Evolutionary conservation across 2,888 invertebrate genomes (phyloP).

Genomic region (Alloplasta piceator): DNA sequence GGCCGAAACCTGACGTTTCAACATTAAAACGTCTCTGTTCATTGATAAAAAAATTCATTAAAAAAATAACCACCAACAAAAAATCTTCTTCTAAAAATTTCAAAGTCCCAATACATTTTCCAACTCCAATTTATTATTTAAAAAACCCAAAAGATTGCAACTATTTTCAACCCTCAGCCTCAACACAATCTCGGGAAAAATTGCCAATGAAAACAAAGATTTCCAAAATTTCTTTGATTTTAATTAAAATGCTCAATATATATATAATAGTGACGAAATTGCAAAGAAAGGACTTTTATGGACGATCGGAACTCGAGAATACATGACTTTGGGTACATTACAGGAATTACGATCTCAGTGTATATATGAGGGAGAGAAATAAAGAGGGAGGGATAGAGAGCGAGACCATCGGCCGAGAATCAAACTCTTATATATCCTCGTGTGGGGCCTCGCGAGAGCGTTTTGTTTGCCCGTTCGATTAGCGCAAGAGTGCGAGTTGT

Average conservation of each 20-base stretch:
- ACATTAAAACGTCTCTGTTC: too few species aligned
- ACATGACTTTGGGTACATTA: conserved; percentile 5
- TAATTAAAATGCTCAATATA: not conserved
- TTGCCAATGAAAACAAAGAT: too few species aligned
- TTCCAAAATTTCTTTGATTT: too few species aligned
- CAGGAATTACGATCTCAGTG: not conserved
- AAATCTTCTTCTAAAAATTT: too few species aligned
- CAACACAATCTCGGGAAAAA: too few species aligned
- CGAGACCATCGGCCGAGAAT: conserved; percentile 46
- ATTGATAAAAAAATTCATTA: too few species aligned
- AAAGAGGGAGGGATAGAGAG: conserved; percentile 13
- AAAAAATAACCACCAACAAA: too few species aligned
- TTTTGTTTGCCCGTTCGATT: conserved; percentile 79
- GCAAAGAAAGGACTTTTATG: not conserved
- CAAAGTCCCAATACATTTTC: too few species aligned
- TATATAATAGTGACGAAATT: not conserved
- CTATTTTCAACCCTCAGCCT: too few species aligned
- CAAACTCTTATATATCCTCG: conserved; percentile 18
- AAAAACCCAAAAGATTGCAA: too few species aligned
- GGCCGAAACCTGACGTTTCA: too few species aligned
- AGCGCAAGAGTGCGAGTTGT: conserved; percentile 82
- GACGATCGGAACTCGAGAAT: not conserved
- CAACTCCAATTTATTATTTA: too few species aligned
- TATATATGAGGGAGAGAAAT: not conserved
- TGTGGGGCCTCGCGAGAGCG: conserved; percentile 38